Evolutionary conservation across 1,140 invertebrate genomes (phyloP).

Genomic region (Probaryconus sp.): DNA sequence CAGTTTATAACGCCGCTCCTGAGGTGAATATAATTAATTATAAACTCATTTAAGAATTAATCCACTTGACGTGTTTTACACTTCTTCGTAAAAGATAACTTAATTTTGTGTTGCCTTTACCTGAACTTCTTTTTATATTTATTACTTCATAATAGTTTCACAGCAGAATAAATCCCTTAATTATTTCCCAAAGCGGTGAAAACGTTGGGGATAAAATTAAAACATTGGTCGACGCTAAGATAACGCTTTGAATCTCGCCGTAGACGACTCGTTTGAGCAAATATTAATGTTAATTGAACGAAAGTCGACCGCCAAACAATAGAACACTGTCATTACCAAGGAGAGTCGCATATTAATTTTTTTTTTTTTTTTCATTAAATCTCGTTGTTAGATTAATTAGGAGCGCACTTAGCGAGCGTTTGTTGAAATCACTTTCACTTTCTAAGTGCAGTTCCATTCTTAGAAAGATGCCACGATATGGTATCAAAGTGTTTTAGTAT

Average conservation of each 20-base stretch:
- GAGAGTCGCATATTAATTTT: too few species aligned
- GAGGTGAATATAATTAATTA: conserved; percentile 34
- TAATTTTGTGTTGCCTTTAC: conserved; percentile 50
- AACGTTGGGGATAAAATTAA: conserved; percentile 40
- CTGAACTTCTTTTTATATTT: conserved; percentile 50
- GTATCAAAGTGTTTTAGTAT: conserved; percentile 19
- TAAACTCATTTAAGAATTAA: conserved; percentile 43
- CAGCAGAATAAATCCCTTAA: conserved; percentile 46
- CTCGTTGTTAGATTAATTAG: too few species aligned
- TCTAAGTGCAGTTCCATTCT: neutral
- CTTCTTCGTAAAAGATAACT: conserved; percentile 41
- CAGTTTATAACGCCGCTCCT: conserved; percentile 23
- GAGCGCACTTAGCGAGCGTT: too few species aligned
- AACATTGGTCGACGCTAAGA: conserved; percentile 28
- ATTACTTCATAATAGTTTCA: conserved; percentile 53
- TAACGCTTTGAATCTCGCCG: conserved; percentile 21
- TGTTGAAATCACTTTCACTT: neutral
- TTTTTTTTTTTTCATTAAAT: neutral
- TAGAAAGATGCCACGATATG: neutral
- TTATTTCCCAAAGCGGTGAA: conserved; percentile 43
- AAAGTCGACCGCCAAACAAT: conserved; percentile 22
- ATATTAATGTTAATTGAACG: conserved; percentile 26
- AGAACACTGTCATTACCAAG: too few species aligned
- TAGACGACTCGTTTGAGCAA: conserved; percentile 29
- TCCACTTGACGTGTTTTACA: conserved; percentile 32